Evolutionary conservation across 2,113 vertebrate genomes (phyloP).

Genomic region (Romanogobio albipinnatus): DNA sequence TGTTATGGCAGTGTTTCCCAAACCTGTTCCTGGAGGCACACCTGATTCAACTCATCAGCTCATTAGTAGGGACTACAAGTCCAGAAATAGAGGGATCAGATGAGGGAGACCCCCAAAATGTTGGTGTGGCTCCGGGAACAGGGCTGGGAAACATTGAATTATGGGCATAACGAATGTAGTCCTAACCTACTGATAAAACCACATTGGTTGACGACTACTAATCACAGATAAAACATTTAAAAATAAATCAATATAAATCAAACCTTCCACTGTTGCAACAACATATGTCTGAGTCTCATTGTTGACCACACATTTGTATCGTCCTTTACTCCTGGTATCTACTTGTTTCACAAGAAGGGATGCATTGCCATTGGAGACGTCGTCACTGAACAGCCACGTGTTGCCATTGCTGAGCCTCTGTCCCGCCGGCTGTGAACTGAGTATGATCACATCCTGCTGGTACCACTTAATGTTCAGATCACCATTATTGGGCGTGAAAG

Average conservation of each 20-base stretch:
- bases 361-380: conserved; percentile 64
- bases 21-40: no score
- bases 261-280: conserved; percentile 56
- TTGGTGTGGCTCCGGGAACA: no score
- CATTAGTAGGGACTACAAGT: no score
- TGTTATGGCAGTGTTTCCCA: no score
- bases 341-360: conserved; percentile 66
- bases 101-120: no score
- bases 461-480: conserved; percentile 70
- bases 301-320: conserved; percentile 67
- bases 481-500: conserved; percentile 39
- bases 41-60: no score
- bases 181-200: no score
- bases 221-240: not conserved
- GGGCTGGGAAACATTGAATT: no score
- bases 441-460: conserved; percentile 51
- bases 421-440: conserved; percentile 55
- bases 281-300: conserved; percentile 3
- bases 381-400: conserved; percentile 57
- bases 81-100: no score
- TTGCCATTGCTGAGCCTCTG: conserved; percentile 57
- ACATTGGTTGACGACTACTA: not conserved
- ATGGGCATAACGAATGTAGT: no score
- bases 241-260: conserved; percentile 39
- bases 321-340: conserved; percentile 58